Percentiles rank a stretch among this genome's conserved stretches.
These are phyloP conservation scores for Polypedilum pembai DNA, from an alignment of 1,140 invertebrate genomes.

Conservation along the genomic window DNA sequence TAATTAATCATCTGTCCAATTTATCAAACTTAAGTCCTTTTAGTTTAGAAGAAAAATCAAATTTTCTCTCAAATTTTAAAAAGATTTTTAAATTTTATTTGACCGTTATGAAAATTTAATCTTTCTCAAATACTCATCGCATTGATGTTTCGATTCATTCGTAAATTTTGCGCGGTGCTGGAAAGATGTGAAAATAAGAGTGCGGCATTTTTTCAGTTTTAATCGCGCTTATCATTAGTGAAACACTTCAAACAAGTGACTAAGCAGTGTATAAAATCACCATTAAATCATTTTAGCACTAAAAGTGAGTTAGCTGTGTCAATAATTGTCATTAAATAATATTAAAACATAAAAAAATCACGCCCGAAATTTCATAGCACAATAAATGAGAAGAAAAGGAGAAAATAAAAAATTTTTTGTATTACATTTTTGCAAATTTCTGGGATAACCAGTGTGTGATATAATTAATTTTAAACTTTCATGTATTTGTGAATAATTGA, in stretches of 20 bases:
- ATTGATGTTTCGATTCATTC: background rate
- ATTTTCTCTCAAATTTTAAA: too few species aligned
- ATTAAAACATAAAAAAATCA: background rate
- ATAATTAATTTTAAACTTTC: too few species aligned
- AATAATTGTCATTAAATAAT: background rate
- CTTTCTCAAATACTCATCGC: background rate
- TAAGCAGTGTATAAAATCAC: background rate
- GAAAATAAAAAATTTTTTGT: too few species aligned
- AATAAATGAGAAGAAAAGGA: too few species aligned
- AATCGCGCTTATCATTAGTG: constrained; percentile 1
- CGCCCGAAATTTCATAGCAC: background rate
- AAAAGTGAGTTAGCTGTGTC: background rate
- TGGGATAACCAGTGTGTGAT: too few species aligned
- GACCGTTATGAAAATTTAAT: background rate
- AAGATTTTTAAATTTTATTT: background rate
- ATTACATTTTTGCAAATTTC: too few species aligned
- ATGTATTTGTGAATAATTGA: too few species aligned
- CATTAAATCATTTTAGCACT: background rate
- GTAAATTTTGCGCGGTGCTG: background rate
- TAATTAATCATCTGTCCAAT: too few species aligned
- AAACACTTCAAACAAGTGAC: background rate
- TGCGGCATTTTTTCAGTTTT: background rate
- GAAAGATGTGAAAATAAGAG: background rate
- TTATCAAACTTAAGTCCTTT: too few species aligned
- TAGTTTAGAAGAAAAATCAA: too few species aligned